phyloP scores from a whole-genome alignment of 2,113 vertebrate species.

The Sinocyclocheilus anophthalmus region DNA sequence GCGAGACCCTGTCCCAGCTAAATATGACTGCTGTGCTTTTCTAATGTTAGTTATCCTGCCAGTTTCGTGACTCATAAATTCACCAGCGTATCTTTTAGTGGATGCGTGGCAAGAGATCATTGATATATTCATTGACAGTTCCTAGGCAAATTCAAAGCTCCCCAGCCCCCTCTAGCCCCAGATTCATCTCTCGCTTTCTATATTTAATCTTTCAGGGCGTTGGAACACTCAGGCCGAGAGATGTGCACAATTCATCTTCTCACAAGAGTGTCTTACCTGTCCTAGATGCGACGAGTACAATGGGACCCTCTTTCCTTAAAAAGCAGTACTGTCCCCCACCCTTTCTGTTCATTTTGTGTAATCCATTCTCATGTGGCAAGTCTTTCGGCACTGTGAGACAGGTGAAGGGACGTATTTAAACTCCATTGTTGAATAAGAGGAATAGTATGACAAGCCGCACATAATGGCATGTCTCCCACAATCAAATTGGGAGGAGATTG shows the following conservation, averaged over 20 bases:
- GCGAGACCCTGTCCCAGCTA: too few relatives aligned
- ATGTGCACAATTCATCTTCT: too few relatives aligned
- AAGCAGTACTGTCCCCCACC: not conserved
- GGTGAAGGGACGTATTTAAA: slow-evolving; percentile 51
- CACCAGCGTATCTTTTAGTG: slow-evolving; percentile 26
- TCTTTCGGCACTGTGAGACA: slow-evolving; percentile 32
- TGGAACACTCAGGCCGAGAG: not conserved
- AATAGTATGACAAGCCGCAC: slow-evolving; percentile 50
- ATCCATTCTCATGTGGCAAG: slow-evolving; percentile 31
- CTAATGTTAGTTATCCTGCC: slow-evolving; percentile 11
- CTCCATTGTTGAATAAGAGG: slow-evolving; percentile 40
- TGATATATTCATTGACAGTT: slow-evolving; percentile 46
- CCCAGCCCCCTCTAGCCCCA: not conserved
- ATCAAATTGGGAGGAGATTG: slow-evolving; percentile 55
- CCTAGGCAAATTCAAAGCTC: slow-evolving; percentile 44
- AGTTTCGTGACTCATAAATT: slow-evolving; percentile 36
- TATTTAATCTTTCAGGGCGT: slow-evolving; percentile 33
- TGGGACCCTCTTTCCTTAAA: too few relatives aligned
- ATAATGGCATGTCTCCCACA: slow-evolving; percentile 54
- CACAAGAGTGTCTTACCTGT: too few relatives aligned
- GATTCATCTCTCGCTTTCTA: slow-evolving; percentile 25
- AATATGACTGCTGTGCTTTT: slow-evolving; percentile 6
- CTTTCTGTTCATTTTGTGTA: slow-evolving; percentile 38
- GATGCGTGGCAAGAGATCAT: slow-evolving; percentile 47
- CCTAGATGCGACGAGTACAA: too few relatives aligned